Evolutionary conservation across 2,113 vertebrate species (phyloP).

Genomic region (Heterochromis multidens): DNA sequence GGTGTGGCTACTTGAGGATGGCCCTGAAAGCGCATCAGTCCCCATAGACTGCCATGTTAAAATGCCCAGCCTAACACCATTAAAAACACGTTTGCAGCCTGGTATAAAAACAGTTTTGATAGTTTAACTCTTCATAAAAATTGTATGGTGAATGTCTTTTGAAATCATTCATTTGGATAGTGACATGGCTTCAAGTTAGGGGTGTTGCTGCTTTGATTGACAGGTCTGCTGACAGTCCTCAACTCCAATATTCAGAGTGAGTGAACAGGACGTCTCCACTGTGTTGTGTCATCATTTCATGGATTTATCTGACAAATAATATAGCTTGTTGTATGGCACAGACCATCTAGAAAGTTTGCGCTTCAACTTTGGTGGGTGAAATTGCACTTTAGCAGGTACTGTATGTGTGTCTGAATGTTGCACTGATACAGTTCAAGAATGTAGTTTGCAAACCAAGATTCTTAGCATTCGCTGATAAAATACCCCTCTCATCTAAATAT

Average conservation of each 20-base stretch:
- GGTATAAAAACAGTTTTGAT: background rate
- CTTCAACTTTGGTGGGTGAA: too few relatives aligned
- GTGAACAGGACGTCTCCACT: too few relatives aligned
- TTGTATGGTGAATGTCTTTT: background rate
- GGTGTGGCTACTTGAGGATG: background rate
- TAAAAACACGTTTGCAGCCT: background rate
- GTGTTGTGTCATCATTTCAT: too few relatives aligned
- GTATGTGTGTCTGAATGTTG: too few relatives aligned
- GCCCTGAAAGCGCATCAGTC: background rate
- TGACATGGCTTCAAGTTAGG: background rate
- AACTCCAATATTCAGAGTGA: background rate
- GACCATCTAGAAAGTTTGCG: too few relatives aligned
- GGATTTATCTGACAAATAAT: too few relatives aligned
- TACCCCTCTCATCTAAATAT: background rate
- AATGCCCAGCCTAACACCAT: background rate
- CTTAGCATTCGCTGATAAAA: too few relatives aligned
- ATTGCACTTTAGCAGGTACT: too few relatives aligned
- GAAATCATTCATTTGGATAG: background rate
- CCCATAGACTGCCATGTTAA: background rate
- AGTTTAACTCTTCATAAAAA: background rate
- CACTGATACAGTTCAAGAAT: too few relatives aligned
- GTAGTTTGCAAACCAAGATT: too few relatives aligned
- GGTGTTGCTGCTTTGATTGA: background rate
- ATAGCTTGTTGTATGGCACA: background rate
- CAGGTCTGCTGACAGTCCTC: background rate